Evolutionary conservation across 2,888 invertebrate genomes (phyloP), one percentile per base, ranked within the genome.

Genomic region (Campoplex nolae): DNA sequence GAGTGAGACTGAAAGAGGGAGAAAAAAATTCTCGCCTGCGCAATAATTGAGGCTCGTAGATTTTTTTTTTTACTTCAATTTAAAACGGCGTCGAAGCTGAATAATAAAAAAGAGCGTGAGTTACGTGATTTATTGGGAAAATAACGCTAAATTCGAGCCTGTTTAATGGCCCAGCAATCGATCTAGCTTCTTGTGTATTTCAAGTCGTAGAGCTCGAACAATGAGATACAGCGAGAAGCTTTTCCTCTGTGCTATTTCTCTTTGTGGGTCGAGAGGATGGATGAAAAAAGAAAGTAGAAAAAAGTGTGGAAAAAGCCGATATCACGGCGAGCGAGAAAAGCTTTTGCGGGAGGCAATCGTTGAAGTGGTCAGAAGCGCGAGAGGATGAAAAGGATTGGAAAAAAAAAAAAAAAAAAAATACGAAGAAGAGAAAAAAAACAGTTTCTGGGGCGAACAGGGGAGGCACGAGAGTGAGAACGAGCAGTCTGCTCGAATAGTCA

Each of bases 211-310:
- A 42, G 78, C 68, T 74, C 78, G 67, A 78, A 74, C 48, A 68
- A 71, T 75, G 70, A 70, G 51, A 85, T 48, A 28, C n/a, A 54
- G 51, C 38, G 23, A 82, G 45, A 48, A 58, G 48, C 35, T 38
- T 45, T 32, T 62, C 32, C 32, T 62, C 62, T 28, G 62, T 62
- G 62, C 62, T 62, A 62, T 42, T 71, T 54, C 42, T 67, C 79
- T 85, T 85, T 89, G 80, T 88, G 83, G 84, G 87, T 89, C 88
- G 86, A 88, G 88, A 70, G 75, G 42, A 13, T 76, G 76, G 42
- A 42, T 42, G 42, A 42, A 35, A 62, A 51, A 28, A 42, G 73
- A 86, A 51, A 56, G 38, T 48, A 48, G 65, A 77, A 71, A 73
- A 67, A 65, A 82, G 1, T 28, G 13, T 13, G 77, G 38, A 80